Evolutionary conservation across 2,113 vertebrate species (phyloP), one percentile per base, ranked within the genome.

Genomic region (Microtus richardsoni): DNA sequence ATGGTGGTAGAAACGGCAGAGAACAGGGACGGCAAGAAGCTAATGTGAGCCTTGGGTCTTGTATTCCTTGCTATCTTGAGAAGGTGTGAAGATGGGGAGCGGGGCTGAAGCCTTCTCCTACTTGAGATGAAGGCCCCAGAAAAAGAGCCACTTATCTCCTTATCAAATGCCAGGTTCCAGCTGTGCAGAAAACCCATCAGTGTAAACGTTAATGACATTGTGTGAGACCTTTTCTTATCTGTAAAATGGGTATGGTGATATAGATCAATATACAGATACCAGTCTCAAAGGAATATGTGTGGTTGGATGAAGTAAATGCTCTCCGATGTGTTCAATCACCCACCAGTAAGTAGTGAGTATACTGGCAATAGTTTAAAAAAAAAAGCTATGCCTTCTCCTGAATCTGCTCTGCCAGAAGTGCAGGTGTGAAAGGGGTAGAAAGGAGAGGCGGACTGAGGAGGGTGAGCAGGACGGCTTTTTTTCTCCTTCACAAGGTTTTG

Each of bases 221-320:
- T 14, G 7, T 60, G 91, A 75, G 74, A 80, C 28, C 39, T 91
- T 90, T 96, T 85, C 90, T 92, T 70, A 91, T 88, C 97, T 95
- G 91, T 92, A n/a, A 95, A 93, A 95, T 92, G 94, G 95, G 39
- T 11, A 36, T 54, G 39, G 41, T 89, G 75, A 24, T 10, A 36
- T 92, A 86, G 41, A 66, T 47, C 36, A 5, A 66, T 21, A 66
- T 9, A 66, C 28, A 66, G 71, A 30, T 21, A 78, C 17, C 5
- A 39, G 62, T 68, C 26, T 68, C 52, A 73, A 62, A 88, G 62
- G 66, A 68, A n/a, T 33, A 2, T 60, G 47, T 52, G 47, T 68
- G 30, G 14, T 30, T 62, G 70, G 70, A 64, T 44, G 52, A 87
- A 82, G 30, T 90, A 91, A 92, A 82, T 52, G 28, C 9, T 62